phyloP scores from a whole-genome alignment of 2,888 invertebrate species.

The Nomada hirtipes region DNA sequence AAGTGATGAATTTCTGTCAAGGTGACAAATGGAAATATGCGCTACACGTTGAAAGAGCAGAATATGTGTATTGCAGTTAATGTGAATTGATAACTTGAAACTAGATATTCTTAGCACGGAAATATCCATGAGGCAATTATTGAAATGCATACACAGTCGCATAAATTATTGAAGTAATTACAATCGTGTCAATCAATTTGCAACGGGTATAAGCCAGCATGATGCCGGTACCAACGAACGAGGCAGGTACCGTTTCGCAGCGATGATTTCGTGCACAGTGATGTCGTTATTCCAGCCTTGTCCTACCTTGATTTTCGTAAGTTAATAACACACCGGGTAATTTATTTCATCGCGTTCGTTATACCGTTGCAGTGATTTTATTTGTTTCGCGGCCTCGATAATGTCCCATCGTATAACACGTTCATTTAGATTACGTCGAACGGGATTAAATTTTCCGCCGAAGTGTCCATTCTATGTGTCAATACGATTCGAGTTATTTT shows the following conservation, averaged over 20 bases:
- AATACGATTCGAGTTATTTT: slow-evolving; percentile 6
- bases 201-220: background rate
- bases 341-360: slow-evolving; percentile 30
- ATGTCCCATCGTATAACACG: slow-evolving; percentile 17
- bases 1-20: no score
- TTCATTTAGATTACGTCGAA: slow-evolving; percentile 49
- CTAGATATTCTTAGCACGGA: no score
- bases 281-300: slow-evolving; percentile 24
- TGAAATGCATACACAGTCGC: background rate
- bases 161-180: slow-evolving; percentile 7
- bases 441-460: slow-evolving; percentile 43
- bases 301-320: slow-evolving; percentile 30
- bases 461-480: slow-evolving; percentile 19
- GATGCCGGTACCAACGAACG: background rate
- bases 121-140: no score
- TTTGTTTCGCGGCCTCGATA: slow-evolving; percentile 28
- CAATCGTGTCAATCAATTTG: slow-evolving; percentile 15
- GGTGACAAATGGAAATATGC: no score
- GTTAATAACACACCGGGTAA: slow-evolving; percentile 41
- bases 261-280: slow-evolving; percentile 16
- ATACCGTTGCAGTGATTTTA: slow-evolving; percentile 25
- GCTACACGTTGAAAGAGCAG: no score
- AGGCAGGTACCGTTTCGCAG: slow-evolving; percentile 1
- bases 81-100: no score
- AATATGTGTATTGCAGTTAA: no score